phyloP scores from a whole-genome alignment of 2,797 vertebrate species.

The Myotis pilosus region DNA sequence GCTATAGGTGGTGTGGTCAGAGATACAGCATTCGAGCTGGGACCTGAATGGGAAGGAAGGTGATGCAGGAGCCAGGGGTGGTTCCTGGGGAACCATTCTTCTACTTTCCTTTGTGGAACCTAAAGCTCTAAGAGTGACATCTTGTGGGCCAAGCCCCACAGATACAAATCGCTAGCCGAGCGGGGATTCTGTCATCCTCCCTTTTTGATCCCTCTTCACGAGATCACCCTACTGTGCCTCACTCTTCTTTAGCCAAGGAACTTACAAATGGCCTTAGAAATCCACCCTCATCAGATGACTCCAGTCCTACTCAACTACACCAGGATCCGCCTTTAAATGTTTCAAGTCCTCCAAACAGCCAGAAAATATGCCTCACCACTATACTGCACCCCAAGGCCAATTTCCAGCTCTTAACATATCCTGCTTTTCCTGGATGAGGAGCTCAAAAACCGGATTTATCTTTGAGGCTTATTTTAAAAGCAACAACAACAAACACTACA shows the following conservation, averaged over 20 bases:
- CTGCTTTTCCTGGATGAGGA: slow-evolving; percentile 45
- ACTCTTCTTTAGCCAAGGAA: background rate
- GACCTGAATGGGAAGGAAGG: background rate
- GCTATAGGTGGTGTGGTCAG: fast-evolving
- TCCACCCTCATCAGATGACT: background rate
- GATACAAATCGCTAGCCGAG: background rate
- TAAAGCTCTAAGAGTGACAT: background rate
- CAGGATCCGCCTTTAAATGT: background rate
- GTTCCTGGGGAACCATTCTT: background rate
- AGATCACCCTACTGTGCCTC: background rate
- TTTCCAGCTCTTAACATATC: slow-evolving; percentile 32
- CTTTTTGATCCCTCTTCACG: background rate
- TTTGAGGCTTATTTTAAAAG: slow-evolving; percentile 53
- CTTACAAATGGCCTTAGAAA: background rate
- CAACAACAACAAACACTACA: background rate
- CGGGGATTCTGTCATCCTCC: background rate
- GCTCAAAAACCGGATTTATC: slow-evolving; percentile 28
- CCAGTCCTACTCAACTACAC: background rate
- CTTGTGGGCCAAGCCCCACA: background rate
- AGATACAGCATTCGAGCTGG: background rate
- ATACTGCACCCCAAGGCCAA: background rate
- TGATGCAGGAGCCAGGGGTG: background rate
- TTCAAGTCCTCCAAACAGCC: background rate
- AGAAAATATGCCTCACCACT: background rate
- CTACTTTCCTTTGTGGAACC: background rate